These are phyloP conservation scores for Tangara arthus DNA, from an alignment of 2,797 vertebrate genomes.

Conservation along the genomic window DNA sequence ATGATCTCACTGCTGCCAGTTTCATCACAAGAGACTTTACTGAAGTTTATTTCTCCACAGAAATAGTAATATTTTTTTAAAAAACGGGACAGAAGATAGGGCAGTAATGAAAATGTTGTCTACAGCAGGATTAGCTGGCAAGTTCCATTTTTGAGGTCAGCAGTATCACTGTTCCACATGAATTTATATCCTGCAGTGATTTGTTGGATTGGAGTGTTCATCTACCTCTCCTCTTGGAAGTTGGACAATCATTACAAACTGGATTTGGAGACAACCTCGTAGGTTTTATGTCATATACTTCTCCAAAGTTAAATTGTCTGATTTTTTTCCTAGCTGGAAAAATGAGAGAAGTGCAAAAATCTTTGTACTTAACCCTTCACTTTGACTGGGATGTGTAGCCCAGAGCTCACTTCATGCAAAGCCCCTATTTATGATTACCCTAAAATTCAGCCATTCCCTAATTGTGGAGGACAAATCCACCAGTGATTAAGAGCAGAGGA, in stretches of 20 bases:
- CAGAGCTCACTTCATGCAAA: neutral
- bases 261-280: neutral
- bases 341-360: neutral
- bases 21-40: neutral
- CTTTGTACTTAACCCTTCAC: neutral
- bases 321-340: neutral
- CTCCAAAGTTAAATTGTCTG: neutral
- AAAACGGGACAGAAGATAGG: neutral
- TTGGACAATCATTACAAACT: neutral
- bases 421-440: neutral
- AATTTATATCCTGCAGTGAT: neutral
- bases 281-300: neutral
- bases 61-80: neutral
- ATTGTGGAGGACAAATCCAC: constrained; percentile 6
- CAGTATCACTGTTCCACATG: neutral
- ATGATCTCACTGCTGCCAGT: neutral
- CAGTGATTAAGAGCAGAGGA: constrained; percentile 9
- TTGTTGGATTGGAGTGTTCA: neutral
- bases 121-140: neutral
- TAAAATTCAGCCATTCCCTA: neutral
- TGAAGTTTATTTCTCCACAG: neutral
- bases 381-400: neutral
- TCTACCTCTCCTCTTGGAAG: neutral
- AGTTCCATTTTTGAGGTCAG: neutral
- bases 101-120: neutral